phyloP scores from a whole-genome alignment of 92 coral and sea anemone genomes.

The Umimayanthus chanpuru region DNA sequence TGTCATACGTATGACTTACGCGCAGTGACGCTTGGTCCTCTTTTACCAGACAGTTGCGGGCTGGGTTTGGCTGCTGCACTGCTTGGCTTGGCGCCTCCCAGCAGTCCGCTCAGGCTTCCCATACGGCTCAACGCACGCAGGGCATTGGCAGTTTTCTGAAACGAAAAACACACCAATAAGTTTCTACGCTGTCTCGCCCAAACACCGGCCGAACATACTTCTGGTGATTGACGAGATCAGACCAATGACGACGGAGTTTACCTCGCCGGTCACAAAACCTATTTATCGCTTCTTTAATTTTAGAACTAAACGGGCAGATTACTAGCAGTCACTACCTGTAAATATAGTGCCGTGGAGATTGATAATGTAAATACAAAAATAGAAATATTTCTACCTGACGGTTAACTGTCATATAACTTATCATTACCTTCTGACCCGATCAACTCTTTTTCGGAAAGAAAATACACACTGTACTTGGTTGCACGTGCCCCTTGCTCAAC shows the following conservation, averaged over 20 bases:
- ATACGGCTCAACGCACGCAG: constrained; percentile 93
- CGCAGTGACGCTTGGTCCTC: constrained; percentile 31
- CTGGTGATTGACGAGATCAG: too few species aligned
- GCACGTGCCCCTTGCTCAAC: not conserved
- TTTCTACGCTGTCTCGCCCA: too few species aligned
- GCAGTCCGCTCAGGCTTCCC: constrained; percentile 80
- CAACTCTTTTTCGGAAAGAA: not conserved
- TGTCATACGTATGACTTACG: not conserved
- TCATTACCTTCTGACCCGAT: not conserved
- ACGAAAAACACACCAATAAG: too few species aligned
- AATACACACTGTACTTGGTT: not conserved
- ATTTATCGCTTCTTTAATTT: not conserved
- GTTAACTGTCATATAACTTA: not conserved
- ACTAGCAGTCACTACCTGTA: too few species aligned
- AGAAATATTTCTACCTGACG: not conserved
- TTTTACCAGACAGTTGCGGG: constrained; percentile 46
- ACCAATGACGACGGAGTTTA: too few species aligned
- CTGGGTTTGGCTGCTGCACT: constrained; percentile 33
- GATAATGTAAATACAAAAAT: too few species aligned
- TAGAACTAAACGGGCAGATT: not conserved
- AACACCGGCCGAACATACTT: too few species aligned
- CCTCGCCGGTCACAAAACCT: too few species aligned
- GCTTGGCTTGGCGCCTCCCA: constrained; percentile 67
- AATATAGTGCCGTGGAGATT: not conserved
- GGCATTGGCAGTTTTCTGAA: constrained; percentile 95